Percentiles rank a stretch among this genome's conserved stretches.
phyloP scores from a whole-genome alignment of 2,797 vertebrate genomes.

The Neopelma chrysocephalum region DNA sequence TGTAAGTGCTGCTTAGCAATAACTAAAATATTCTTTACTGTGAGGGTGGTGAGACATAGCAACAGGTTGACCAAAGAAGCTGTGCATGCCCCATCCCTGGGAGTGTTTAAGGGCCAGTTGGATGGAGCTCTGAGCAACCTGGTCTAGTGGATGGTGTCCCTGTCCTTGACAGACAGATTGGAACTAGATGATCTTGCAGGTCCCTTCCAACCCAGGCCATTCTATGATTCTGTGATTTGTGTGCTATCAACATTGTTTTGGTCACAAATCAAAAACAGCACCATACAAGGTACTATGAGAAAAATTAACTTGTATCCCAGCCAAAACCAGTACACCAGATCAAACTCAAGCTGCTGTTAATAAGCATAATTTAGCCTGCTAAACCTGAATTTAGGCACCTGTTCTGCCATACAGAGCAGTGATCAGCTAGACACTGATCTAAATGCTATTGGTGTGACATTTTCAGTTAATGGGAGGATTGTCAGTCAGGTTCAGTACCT shows the following conservation, averaged over 20 bases:
- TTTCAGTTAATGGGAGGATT: neutral
- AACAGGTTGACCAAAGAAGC: neutral
- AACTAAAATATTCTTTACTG: neutral
- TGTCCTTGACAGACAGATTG: neutral
- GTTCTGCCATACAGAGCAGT: neutral
- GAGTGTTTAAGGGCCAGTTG: neutral
- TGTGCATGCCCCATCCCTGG: neutral
- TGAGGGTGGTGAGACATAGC: neutral
- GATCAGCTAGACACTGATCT: neutral
- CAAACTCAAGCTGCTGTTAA: neutral
- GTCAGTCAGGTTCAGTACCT: neutral
- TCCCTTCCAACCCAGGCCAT: neutral
- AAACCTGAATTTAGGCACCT: neutral
- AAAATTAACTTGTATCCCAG: neutral
- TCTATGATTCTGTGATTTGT: neutral
- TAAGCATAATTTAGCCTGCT: neutral
- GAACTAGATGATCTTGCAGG: neutral
- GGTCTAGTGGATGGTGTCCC: neutral
- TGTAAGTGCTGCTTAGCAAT: neutral
- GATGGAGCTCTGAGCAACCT: neutral
- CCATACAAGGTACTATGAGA: neutral
- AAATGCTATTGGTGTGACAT: neutral
- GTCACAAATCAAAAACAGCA: neutral
- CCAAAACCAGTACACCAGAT: neutral
- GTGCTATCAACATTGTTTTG: neutral